Conservation (phyloP, 2,888 invertebrate genomes). For the Charanyca ferruginea region DNA sequence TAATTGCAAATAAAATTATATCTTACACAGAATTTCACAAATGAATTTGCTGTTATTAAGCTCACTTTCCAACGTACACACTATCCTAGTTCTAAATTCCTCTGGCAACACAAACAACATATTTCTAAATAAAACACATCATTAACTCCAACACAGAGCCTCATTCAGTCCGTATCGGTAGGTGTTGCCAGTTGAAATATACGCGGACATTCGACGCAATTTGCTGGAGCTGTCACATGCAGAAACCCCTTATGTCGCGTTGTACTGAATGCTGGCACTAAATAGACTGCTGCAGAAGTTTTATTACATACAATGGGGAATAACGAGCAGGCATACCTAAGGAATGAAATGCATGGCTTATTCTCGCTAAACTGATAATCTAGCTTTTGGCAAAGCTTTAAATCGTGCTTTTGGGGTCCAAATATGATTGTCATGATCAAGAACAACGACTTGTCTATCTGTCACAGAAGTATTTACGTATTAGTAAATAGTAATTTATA, state of each 20-base stretch:
- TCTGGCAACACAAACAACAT: slow-evolving; percentile 21
- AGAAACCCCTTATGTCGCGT: slow-evolving; percentile 56
- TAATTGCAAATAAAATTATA: no score
- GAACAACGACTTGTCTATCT: no score
- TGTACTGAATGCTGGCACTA: slow-evolving; percentile 14
- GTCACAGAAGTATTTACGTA: no score
- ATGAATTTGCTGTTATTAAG: no score
- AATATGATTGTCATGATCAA: background rate
- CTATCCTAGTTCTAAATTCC: background rate
- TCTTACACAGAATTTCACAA: no score
- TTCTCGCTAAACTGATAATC: background rate
- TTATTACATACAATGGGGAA: slow-evolving; percentile 6
- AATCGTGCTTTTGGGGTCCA: background rate
- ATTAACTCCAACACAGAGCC: slow-evolving; percentile 35
- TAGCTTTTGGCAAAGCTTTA: background rate
- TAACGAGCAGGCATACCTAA: background rate
- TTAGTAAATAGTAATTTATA: no score
- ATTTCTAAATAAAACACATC: slow-evolving; percentile 30
- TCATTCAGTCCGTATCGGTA: slow-evolving; percentile 41
- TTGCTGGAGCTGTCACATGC: slow-evolving; percentile 65
- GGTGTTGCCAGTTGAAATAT: slow-evolving; percentile 50
- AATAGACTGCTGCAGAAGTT: slow-evolving; percentile 40
- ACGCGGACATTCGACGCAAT: slow-evolving; percentile 56
- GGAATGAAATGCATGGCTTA: background rate
- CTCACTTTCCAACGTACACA: background rate